Evolutionary conservation across 2,113 vertebrate genomes (phyloP), one percentile per base, ranked within the genome.

Genomic region (Ciconia stormi): DNA sequence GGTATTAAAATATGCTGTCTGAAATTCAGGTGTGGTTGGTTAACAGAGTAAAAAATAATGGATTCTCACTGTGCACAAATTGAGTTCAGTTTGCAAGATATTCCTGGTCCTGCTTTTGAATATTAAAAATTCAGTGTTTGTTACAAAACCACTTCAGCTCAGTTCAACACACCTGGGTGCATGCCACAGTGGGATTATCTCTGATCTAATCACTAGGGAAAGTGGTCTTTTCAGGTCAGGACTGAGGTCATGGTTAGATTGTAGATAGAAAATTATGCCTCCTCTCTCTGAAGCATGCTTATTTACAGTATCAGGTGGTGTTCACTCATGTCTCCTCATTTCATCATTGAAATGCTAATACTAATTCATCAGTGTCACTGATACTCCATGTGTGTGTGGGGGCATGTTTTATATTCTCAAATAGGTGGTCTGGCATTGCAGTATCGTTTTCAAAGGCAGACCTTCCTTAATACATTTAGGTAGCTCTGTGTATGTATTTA

Each of bases 341-440:
- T 95, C 89, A 94, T 93, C 91, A 93, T 79, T 93, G 82, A 95
- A 95, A 96, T 95, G 94, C 93, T 96, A 97, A 95, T 95, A 87
- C 67, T 95, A 81, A 91, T 95, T 95, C 78, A 94, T 97, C 97
- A 94, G 81, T 91, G 95, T 95, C 91, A 95, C 63, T 80, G 93
- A 89, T 93, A 77, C 89, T 82, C 63, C 38, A 18, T 53, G 47
- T 66, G 65, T 47, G 16, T 61, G 16, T 5, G 10, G 18, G 47
- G 50, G 13, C 40, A 58, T 30, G 66, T 85, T 89, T 84, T 82
- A 70, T 56, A 74, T 76, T 76, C 78, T 82, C 40, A 69, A 72
- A 92, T 49, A 84, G 34, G n/a, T 87, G 77, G 36, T 67, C 49
- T 70, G n/a, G 44, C 69, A 58, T 29, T 89, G 58, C 61, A 81